Evolutionary conservation across 1,140 invertebrate genomes (phyloP), one percentile per base, ranked within the genome.

Genomic region (Parapsyche elsis): DNA sequence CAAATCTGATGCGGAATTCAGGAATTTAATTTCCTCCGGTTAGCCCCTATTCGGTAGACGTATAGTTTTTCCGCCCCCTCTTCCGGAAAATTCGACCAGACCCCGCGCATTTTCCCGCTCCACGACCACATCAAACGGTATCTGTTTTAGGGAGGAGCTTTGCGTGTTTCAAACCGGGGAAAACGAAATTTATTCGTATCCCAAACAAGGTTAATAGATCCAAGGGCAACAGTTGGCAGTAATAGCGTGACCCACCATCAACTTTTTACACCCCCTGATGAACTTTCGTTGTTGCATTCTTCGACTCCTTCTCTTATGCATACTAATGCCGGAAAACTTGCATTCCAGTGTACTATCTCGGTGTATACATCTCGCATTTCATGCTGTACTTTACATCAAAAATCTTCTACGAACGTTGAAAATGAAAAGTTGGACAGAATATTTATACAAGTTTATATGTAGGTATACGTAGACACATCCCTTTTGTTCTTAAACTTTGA

Each of bases 161-260:
- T 44, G 76, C 76, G 76, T 78, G 76, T 71, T 78, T 44, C 19
- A 44, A 64, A 64, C 26, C 26, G 57, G 30, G 16, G 16, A 61
- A 19, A 21, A 9, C 9, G 57, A 61, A 61, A 71, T 79, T 71
- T 79, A 79, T 79, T 79, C 45, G 77, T 19, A n/a, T 71, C 14
- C 67, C 26, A 53, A 79, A 79, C 71, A 79, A 79, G 78, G 78
- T 79, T 73, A 79, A 73, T 79, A 74, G 78, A 79, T 44, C 70
- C 78, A 79, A 79, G 78, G 78, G 67, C 78, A 71, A 16, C 64
- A 67, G 64, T 67, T 67, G 19, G 64, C 21, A 12, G 64, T 67
- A 61, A 19, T 61, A 23, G 64, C 64, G 64, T 67, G 64, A 67
- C 64, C 24, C 10, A 30, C 24, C 21, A 5, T 10, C 12, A 67